phyloP scores from a whole-genome alignment of 2,888 invertebrate genomes.

The Melinaea marsaeus region DNA sequence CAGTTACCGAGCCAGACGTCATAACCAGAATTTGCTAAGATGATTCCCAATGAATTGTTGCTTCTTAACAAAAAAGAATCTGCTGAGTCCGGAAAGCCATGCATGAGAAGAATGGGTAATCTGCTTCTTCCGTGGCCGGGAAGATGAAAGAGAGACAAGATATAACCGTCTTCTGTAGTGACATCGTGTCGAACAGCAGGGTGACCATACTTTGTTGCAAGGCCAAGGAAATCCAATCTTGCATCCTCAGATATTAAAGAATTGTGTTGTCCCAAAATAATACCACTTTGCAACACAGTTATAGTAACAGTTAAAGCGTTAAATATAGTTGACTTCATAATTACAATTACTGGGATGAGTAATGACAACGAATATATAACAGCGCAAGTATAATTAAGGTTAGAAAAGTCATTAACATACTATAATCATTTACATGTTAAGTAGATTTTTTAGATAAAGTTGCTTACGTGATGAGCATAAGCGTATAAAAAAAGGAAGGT shows the following conservation, averaged over 20 bases:
- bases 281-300: not conserved
- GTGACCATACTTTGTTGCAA: constrained; percentile 52
- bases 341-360: too few relatives aligned
- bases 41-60: constrained; percentile 41
- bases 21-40: constrained; percentile 67
- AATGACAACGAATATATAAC: too few relatives aligned
- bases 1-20: constrained; percentile 63
- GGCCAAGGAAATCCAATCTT: constrained; percentile 52
- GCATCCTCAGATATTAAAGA: constrained; percentile 37
- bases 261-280: not conserved
- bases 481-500: too few relatives aligned
- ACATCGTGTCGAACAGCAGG: constrained; percentile 40
- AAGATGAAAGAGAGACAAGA: constrained; percentile 52
- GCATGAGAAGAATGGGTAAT: constrained; percentile 44
- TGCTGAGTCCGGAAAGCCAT: constrained; percentile 45
- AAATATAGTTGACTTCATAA: not conserved
- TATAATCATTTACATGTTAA: too few relatives aligned
- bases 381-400: too few relatives aligned
- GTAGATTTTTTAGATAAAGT: too few relatives aligned
- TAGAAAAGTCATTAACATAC: too few relatives aligned
- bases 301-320: not conserved
- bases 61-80: constrained; percentile 46
- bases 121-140: constrained; percentile 42
- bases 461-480: too few relatives aligned
- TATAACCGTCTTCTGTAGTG: constrained; percentile 57